Evolutionary conservation across 2,888 invertebrate species (phyloP), one percentile per base, ranked within the genome.

Genomic region (Tiliacea aurago): DNA sequence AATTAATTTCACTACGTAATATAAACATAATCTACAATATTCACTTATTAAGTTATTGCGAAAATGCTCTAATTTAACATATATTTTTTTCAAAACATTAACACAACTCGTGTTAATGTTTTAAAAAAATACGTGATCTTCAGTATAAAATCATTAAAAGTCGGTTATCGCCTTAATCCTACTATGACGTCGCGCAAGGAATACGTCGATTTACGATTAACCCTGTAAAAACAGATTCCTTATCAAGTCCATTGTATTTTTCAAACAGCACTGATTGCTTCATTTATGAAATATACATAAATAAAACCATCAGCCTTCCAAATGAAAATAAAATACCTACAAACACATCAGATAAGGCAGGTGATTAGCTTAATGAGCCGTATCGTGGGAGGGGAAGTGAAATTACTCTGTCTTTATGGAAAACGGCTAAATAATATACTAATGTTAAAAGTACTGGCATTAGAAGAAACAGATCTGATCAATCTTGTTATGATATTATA

Each of bases 341-440:
- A 20, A 82, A 78, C 45, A 68, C 49, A 68, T 59, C 55, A 33
- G 45, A 72, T 81, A 75, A 69, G 41, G 65, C 0, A 65, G 62
- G 80, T 58, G 75, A 83, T 81, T 81, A 81, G 70, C 68, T 13
- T 81, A 81, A 81, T 81, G 81, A 84, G 75, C 20, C 80, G 65
- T 37, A 49, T 66, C 80, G 45, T 49, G 37, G 70, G 0, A 70
- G 70, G 70, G 73, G 64, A 55, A 62, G 28, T 43, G 47, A 65
- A 78, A 83, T 65, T 65, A 74, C 64, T n/a, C 67, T 55, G 73
- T 51, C 61, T 70, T 23, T 51, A 61, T 20, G 43, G 47, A 51
- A 74, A 18, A 58, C n/a, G 37, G 33, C n/a, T 62, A 49, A 51
- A 55, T 63, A 51, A 53, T 28, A 33, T 53, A 80, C 41, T 9